Evolutionary conservation across 2,113 vertebrate species (phyloP).

Genomic region (Megaceryle maxima): DNA sequence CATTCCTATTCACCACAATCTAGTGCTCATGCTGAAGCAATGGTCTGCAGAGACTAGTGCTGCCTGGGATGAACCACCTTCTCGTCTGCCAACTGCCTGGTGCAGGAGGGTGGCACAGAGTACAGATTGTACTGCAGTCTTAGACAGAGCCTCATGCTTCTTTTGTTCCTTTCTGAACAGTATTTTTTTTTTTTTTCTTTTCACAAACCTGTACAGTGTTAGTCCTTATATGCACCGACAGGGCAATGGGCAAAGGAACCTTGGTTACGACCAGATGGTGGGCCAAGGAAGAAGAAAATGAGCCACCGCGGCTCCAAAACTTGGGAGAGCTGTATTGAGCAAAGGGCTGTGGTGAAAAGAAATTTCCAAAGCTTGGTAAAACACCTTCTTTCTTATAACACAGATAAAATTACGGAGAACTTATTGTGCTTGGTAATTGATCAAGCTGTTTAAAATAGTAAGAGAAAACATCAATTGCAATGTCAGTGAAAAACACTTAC

Average conservation of each 20-base stretch:
- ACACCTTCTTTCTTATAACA: slow-evolving; percentile 4
- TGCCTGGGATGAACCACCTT: not conserved
- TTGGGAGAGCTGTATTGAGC: not conserved
- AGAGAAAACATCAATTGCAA: not conserved
- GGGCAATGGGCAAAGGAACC: not conserved
- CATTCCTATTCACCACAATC: not conserved
- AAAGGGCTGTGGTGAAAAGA: not conserved
- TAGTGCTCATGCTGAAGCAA: not conserved
- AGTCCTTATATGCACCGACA: not conserved
- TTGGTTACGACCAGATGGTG: not conserved
- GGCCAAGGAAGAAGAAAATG: not conserved
- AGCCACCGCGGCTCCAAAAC: not conserved
- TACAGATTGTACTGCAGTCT: not conserved
- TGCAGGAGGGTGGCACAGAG: not conserved
- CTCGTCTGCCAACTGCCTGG: not conserved
- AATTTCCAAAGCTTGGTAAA: not conserved
- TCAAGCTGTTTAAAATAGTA: slow-evolving; percentile 42
- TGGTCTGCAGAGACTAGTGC: not conserved
- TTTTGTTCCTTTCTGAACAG: not conserved
- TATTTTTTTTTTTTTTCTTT: not conserved
- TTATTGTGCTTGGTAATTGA: slow-evolving; percentile 2
- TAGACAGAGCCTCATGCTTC: not conserved
- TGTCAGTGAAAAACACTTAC: not conserved
- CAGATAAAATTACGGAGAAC: slow-evolving; percentile 1
- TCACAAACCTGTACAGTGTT: not conserved